Base-by-base conservation (phyloP, 2,113 vertebrate species). In the Dasyornis broadbenti region DNA sequence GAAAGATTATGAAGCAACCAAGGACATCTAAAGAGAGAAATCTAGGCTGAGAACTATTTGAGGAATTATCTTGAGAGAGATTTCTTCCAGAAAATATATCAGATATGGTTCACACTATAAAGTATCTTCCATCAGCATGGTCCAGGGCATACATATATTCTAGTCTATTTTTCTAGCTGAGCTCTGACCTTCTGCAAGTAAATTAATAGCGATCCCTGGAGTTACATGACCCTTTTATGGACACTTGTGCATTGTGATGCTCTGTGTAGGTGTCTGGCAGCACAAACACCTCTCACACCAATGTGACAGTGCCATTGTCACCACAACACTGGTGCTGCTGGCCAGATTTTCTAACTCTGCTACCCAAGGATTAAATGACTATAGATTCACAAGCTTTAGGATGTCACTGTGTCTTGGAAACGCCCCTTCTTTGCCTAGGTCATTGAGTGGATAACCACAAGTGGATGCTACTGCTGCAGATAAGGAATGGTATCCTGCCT, bases 21-120 rank as follows among this genome's bases (percentile, higher is more conserved):
- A 95, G 82, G 92, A 94, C 92, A 93, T 93, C 69, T 96, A 82
- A 92, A 96, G 44, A 78, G 52, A 92, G 82, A 96, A 95, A 94
- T 90, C 44, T 86, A 96, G 80, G 69, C 65, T 92, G 69, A 71
- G n/a, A 89, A 94, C 69, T 94, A 42, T 92, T 91, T 95, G 77
- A 94, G 28, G 64, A 94, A 90, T 89, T 90, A 90, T 78, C 86
- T 28, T 81, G 76, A 86, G 94, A 88, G 60, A 93, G 6, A 78
- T 60, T 92, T 90, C 69, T 92, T 86, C 57, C 49, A 27, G 5
- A 86, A 95, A 95, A 93, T 80, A 11, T 37, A 81, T 63, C 50
- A 82, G 47, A 47, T 22, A 35, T 44, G 35, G 33, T 66, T 89
- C 72, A 84, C 6, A 3, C 49, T 84, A 42, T 37, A 71, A 94